phyloP scores from a whole-genome alignment of 2,113 vertebrate species.

The Lophura nycthemera region DNA sequence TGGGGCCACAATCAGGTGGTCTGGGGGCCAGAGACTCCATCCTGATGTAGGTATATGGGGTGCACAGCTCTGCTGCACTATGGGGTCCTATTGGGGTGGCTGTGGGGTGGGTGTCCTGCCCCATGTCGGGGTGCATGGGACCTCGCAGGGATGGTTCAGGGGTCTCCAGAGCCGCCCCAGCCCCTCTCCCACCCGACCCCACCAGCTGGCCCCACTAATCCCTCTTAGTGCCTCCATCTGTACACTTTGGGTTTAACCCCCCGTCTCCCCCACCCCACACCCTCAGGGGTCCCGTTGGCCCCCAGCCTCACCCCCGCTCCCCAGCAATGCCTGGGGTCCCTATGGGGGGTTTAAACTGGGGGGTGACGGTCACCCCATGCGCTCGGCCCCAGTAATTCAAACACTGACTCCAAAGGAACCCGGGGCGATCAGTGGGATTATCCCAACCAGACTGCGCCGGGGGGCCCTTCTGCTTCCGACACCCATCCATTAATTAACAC shows the following conservation, averaged over 20 bases:
- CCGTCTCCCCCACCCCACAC: background rate
- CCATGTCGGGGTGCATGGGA: no score
- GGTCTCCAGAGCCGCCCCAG: no score
- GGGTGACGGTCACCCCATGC: background rate
- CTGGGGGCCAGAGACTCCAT: no score
- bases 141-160: background rate
- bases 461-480: background rate
- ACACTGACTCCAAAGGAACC: slow-evolving; percentile 29
- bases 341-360: background rate
- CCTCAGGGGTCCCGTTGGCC: background rate
- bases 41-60: no score
- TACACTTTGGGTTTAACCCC: background rate
- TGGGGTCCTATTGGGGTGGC: no score
- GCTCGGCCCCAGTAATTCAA: slow-evolving; percentile 1
- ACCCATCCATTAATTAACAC: background rate
- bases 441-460: background rate
- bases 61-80: no score
- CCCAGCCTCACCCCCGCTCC: background rate
- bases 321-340: accelerated
- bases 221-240: background rate
- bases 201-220: slow-evolving; percentile 48
- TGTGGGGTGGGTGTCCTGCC: no score
- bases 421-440: slow-evolving; percentile 46
- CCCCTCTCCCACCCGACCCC: background rate
- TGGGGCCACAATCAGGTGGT: background rate